Percentiles rank a stretch among this genome's conserved stretches.
Evolutionary conservation across 2,888 invertebrate species (phyloP).

Genomic region (Trichopria drosophilae): DNA sequence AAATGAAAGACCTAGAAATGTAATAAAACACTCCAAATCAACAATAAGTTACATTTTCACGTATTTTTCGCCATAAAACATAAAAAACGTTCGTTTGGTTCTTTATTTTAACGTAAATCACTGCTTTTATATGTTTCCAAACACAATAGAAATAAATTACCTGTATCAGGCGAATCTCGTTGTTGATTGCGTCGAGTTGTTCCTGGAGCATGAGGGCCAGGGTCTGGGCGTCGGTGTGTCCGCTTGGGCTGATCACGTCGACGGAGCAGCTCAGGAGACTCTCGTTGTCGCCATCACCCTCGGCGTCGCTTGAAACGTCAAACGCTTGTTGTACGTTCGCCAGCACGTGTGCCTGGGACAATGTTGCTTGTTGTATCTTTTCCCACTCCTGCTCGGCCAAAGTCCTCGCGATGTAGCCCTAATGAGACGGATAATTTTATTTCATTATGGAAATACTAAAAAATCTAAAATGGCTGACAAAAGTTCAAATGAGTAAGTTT

Average conservation of each 20-base stretch:
- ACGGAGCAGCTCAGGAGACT: conserved; percentile 72
- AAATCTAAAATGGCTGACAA: background rate
- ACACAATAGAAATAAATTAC: conserved; percentile 43
- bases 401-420: conserved; percentile 56
- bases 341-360: conserved; percentile 85
- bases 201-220: conserved; percentile 98
- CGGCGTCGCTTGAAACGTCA: conserved; percentile 85
- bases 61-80: background rate
- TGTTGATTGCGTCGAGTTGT: conserved; percentile 99
- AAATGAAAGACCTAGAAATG: background rate
- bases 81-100: too few species aligned
- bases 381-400: conserved; percentile 81
- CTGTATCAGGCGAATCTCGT: conserved; percentile 82
- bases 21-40: conserved; percentile 4
- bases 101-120: too few species aligned
- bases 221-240: conserved; percentile 90
- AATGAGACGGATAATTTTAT: background rate
- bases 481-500: too few species aligned
- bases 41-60: background rate
- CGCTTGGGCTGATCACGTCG: conserved; percentile 71
- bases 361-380: conserved; percentile 88
- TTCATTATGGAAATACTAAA: background rate
- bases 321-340: conserved; percentile 92
- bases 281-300: conserved; percentile 76
- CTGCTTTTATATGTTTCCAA: background rate